Evolutionary conservation across 2,888 invertebrate genomes (phyloP), one percentile per base, ranked within the genome.

Genomic region (Parascotia fuliginaria): DNA sequence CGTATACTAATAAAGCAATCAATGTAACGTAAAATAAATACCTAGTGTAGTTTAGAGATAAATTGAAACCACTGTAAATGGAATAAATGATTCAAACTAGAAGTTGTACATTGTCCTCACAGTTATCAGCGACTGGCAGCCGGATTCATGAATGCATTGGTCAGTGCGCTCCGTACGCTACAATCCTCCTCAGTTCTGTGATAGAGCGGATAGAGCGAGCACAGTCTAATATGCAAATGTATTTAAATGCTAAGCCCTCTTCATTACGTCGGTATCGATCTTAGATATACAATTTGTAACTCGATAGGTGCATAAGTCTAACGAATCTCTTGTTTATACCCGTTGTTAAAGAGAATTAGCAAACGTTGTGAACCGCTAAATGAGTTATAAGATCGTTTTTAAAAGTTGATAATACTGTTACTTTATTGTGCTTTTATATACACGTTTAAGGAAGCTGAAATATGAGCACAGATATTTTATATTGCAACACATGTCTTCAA

Each of bases 161-260:
- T 63, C 67, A 70, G 64, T 42, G 28, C 34, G 11, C 32, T 11
- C 28, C 19, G 34, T 13, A 37, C 37, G 11, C 48, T 39, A 33
- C 39, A 49, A 38, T 39, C 42, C 19, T 29, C 45, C 29, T 43
- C 37, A 52, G 52, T 45, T 50, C 55, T 43, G 50, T 59, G 70
- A 66, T 61, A 61, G 83, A 85, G 74, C 78, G 82, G 75, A 70
- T 73, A 66, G 83, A 86, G 77, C 78, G 82, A 83, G 81, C 86
- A 89, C 89, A 89, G 90, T 87, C 92, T 88, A 90, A 88, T 89
- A 92, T 92, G 92, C 92, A 89, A 92, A 92, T 92, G 87, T 92
- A 91, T 92, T 92, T 90, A 92, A 92, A 92, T 92, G 85, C 81
- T 87, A 85, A 90, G 87, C 88, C 90, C 89, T 91, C 91, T 92